Percentiles rank a stretch among this genome's conserved stretches.
Evolutionary conservation across 2,113 vertebrate genomes (phyloP).

Genomic region (Monarcha castaneiventris): DNA sequence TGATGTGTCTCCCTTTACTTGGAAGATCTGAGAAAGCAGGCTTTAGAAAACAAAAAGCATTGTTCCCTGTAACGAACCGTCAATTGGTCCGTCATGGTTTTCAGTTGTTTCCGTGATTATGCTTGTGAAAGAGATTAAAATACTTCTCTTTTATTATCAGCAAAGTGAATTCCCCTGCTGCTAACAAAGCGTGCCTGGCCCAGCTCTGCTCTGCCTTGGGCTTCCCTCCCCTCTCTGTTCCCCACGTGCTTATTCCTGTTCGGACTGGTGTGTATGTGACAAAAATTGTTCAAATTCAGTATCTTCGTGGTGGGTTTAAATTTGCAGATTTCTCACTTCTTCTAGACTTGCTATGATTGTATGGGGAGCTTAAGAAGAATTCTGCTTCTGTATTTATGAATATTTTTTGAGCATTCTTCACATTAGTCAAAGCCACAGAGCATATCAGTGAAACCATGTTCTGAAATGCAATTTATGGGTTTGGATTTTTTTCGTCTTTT

Average conservation of each 20-base stretch:
- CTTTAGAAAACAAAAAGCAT: constrained; percentile 47
- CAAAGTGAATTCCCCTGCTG: constrained; percentile 15
- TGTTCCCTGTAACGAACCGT: constrained; percentile 26
- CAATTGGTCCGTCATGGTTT: constrained; percentile 45
- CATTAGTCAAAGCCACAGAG: background rate
- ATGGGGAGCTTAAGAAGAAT: background rate
- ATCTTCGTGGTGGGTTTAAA: background rate
- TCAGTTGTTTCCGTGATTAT: constrained; percentile 22
- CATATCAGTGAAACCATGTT: background rate
- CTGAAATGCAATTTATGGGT: background rate
- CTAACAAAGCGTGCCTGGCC: background rate
- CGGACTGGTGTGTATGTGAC: background rate
- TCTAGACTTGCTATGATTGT: rapidly evolving
- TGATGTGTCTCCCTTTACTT: background rate
- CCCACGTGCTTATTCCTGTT: background rate
- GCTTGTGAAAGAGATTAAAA: constrained; percentile 60
- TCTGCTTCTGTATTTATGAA: background rate
- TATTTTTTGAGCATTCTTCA: background rate
- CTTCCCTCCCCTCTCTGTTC: background rate
- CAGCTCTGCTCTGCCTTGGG: background rate
- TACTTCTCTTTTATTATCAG: constrained; percentile 53
- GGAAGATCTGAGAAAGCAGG: constrained; percentile 27
- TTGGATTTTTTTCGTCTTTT: background rate
- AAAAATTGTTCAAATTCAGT: background rate
- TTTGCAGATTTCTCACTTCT: background rate